These are phyloP conservation scores for Auanema freiburgensis DNA, from an alignment of 2,888 invertebrate species.

Conservation along the genomic window DNA sequence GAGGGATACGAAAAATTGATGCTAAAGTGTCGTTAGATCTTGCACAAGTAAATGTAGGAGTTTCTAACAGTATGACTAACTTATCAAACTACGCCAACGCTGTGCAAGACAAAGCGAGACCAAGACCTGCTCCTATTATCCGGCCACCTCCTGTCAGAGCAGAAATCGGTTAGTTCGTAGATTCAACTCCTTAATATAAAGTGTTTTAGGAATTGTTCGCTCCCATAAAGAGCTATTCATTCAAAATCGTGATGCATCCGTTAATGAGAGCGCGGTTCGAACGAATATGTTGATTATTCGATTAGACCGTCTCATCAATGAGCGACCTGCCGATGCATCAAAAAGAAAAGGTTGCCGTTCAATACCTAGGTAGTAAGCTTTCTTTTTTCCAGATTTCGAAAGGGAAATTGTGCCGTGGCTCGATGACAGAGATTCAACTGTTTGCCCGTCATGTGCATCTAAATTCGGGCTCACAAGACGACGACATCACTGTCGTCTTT, in stretches of 20 bases:
- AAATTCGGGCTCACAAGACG: slow-evolving; percentile 79
- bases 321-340: slow-evolving; percentile 72
- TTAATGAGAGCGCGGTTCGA: slow-evolving; percentile 88
- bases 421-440: slow-evolving; percentile 83
- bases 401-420: slow-evolving; percentile 83
- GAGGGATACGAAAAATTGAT: slow-evolving; percentile 64
- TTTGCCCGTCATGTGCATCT: slow-evolving; percentile 88
- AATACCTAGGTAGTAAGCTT: not conserved
- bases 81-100: slow-evolving; percentile 22
- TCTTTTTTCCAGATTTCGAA: slow-evolving; percentile 70
- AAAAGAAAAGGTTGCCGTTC: slow-evolving; percentile 63
- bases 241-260: slow-evolving; percentile 71
- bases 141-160: slow-evolving; percentile 8
- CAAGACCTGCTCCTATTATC: slow-evolving; percentile 5
- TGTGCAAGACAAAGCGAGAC: slow-evolving; percentile 24
- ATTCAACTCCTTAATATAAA: slow-evolving; percentile 11
- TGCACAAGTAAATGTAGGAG: slow-evolving; percentile 22
- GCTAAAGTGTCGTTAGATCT: slow-evolving; percentile 34
- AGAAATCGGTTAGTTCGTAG: slow-evolving; percentile 12
- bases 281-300: slow-evolving; percentile 93
- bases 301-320: slow-evolving; percentile 83
- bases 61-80: slow-evolving; percentile 21
- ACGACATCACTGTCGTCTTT: slow-evolving; percentile 93
- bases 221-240: slow-evolving; percentile 56
- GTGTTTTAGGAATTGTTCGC: slow-evolving; percentile 22